A percentile compares a stretch with the other conserved stretches of the same genome.
Conservation (phyloP, 1,140 invertebrate species). For the Panagrolaimus sp. region DNA sequence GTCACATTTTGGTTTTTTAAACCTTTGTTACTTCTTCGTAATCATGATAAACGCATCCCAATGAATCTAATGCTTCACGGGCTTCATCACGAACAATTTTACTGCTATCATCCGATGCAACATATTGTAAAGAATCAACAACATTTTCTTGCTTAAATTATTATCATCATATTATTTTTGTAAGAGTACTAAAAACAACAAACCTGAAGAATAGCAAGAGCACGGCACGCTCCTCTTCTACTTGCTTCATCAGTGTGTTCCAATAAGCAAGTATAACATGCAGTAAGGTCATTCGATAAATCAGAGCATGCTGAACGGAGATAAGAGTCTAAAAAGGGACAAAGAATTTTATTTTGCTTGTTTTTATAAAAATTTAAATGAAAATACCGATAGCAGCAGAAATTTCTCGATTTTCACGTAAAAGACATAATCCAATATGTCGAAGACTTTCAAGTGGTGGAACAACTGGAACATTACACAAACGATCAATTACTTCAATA, state of each 20-base stretch:
- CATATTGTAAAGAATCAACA: slow-evolving; percentile 2
- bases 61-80: slow-evolving; percentile 10
- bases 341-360: slow-evolving; percentile 4
- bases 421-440: slow-evolving; percentile 35
- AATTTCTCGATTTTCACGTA: slow-evolving; percentile 18
- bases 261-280: slow-evolving; percentile 38
- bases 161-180: neutral
- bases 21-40: slow-evolving; percentile 24
- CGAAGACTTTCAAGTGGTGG: slow-evolving; percentile 46
- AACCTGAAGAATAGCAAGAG: slow-evolving; percentile 40
- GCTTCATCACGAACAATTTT: slow-evolving; percentile 20
- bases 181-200: neutral
- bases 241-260: slow-evolving; percentile 37
- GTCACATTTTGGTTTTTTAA: neutral
- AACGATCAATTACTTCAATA: slow-evolving; percentile 41
- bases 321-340: slow-evolving; percentile 38
- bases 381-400: slow-evolving; percentile 28
- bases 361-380: too few relatives aligned
- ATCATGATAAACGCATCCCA: slow-evolving; percentile 8
- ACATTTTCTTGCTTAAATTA: slow-evolving; percentile 10
- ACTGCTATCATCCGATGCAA: slow-evolving; percentile 20
- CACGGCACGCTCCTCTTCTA: slow-evolving; percentile 42
- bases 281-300: slow-evolving; percentile 33
- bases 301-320: slow-evolving; percentile 29
- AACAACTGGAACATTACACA: slow-evolving; percentile 44